Base-by-base conservation (phyloP, 2,888 invertebrate species). In the Galerucella nymphaeae region DNA sequence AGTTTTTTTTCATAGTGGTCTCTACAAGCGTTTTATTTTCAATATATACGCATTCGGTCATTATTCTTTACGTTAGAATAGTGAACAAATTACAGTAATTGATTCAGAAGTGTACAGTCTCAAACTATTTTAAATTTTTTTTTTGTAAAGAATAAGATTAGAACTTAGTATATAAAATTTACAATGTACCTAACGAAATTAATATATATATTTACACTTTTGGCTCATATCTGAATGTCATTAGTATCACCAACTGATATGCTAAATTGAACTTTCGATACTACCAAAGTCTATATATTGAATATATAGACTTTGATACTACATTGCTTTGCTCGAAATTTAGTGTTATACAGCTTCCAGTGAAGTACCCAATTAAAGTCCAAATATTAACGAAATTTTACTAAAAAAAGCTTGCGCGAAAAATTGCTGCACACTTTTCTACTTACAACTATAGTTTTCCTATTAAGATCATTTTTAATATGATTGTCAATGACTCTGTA, bases 401-500 rank as follows among this genome's bases (percentile, higher is more conserved):
- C 65, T 65, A 65, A 9, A 16, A 45, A 64, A 74, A 62, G 71
- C 71, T 67, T 73, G 70, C 66, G 59, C 66, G 63, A 73, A 58
- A 66, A 66, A 73, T 66, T n/a, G 57, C 53, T 64, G 63, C 68
- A 81, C 73, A 78, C 71, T 76, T 74, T 66, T 14, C 63, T 70
- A 77, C 83, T 83, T 85, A 84, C 78, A 81, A 77, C 80, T 82
- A 65, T 63, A 74, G 76, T 77, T 78, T 80, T 78, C 77, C 50
- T 77, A 77, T 78, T 75, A 80, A 81, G 80, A 80, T 82, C 79
- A 77, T 76, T 30, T 30, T 79, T 78, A 79, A 80, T 82, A 84
- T 85, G 86, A 85, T 85, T 86, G 86, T 86, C 86, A 75, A 79
- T 84, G 85, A 85, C 85, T 83, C 81, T 82, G 84, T 84, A 85